Base-by-base conservation (phyloP, 2,888 invertebrate genomes). In the Eueremaeus valkanovi region DNA sequence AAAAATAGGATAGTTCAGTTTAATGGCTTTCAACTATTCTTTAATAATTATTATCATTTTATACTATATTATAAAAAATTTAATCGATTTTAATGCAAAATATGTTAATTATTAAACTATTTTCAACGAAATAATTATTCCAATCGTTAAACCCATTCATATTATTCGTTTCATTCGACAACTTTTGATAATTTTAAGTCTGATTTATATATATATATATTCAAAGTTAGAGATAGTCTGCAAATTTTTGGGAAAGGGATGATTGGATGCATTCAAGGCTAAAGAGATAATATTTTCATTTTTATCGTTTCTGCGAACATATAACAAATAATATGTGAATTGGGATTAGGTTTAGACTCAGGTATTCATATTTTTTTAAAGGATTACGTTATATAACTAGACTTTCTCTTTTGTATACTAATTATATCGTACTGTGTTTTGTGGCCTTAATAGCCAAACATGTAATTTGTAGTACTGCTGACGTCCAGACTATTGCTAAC, bases 241-340 rank as follows among this genome's bases (percentile, higher is more conserved):
- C 21, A n/a, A 21, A 21, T 51, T 24, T 21, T 3, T 29, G 18
- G 61, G 31, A 61, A 61, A 29, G 61, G 29, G 61, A 61, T 61
- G 61, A 29, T 2, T 66, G 21, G 6, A 36, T 66, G 11, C 24
- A 21, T 31, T 31, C 66, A 66, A 66, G 66, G 66, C 66, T 66
- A 18, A 36, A 66, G 24, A 16, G 66, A 16, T 18, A 36, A 36
- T 66, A 36, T 33, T 36, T 66, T 66, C 36, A 24, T 33, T 66
- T 66, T 66, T 66, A 66, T 66, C 36, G 66, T 8, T 66, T 66
- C 66, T 66, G 18, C 5, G 66, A 66, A 66, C n/a, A 61, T 61
- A 31, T 21, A 61, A 61, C 6, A 13, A 18, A 61, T 61, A 31
- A 61, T 31, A 61, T 9, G 61, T 31, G 21, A 2, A 8, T 18